phyloP scores from a whole-genome alignment of 2,797 vertebrate genomes.

The Parotocinclus haroldoi region DNA sequence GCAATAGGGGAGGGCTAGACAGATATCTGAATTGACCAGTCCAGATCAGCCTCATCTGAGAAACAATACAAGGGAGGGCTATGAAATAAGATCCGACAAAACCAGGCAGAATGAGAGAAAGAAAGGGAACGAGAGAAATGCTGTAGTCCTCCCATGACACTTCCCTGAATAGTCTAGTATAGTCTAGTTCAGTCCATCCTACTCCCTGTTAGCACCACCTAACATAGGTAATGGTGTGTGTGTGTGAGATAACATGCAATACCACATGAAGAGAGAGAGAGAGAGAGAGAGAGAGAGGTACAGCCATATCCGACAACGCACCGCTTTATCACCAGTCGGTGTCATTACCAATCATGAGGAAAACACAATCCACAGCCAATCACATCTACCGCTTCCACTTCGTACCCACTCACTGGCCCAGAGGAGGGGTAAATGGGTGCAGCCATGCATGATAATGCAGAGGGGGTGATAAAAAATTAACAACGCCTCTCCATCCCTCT shows the following conservation, averaged over 20 bases:
- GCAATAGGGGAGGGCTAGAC: conserved; percentile 19
- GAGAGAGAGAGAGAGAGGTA: conserved; percentile 11
- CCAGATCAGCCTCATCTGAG: conserved; percentile 37
- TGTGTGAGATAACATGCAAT: conserved; percentile 20
- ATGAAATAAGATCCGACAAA: conserved; percentile 55
- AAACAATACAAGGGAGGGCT: conserved; percentile 42
- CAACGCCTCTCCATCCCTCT: conserved; percentile 1
- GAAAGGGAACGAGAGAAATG: conserved; percentile 45
- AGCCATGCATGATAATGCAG: conserved; percentile 26
- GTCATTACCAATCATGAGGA: conserved; percentile 45
- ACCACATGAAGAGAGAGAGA: conserved; percentile 34
- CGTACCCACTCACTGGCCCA: conserved; percentile 22
- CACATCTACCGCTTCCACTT: conserved; percentile 11
- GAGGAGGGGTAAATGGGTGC: conserved; percentile 20
- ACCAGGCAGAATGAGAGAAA: conserved; percentile 18
- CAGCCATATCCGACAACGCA: conserved; percentile 42
- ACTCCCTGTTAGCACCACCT: conserved; percentile 18
- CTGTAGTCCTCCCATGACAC: conserved; percentile 49
- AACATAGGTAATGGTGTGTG: conserved; percentile 10
- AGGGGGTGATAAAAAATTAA: conserved; percentile 38
- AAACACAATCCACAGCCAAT: conserved; percentile 43
- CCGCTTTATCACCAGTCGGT: conserved; percentile 57
- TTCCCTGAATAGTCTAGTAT: conserved; percentile 20
- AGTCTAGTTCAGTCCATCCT: conserved; percentile 10
- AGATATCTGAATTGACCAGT: conserved; percentile 35